Base-by-base conservation (phyloP, 2,888 invertebrate species). In the Dastarcus helophoroides region DNA sequence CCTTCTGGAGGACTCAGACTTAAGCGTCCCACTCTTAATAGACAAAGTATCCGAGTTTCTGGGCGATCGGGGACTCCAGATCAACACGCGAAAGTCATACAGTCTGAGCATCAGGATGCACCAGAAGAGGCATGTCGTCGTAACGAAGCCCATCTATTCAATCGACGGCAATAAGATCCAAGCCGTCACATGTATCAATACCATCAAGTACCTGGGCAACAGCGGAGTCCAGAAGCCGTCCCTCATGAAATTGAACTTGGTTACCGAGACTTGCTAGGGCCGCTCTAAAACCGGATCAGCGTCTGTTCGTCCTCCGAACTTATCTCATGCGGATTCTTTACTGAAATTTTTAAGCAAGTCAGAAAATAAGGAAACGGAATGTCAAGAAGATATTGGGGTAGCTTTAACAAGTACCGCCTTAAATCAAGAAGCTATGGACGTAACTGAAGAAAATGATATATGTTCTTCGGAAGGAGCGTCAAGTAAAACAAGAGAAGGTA, bases 301-400 rank as follows among this genome's bases (percentile, higher is more conserved):
- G 22, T 4, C 3, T 32, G 4, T n/a, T 21, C 2, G 14, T 32
- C 4, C 4, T 32, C 8, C 26, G 27, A 19, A 13, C 2, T 1
- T 26, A 9, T 14, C 26, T 32, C 9, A 19, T 26, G 33, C 28
- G 16, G 33, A 29, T 29, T 29, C 22, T 14, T 17, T 33, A 9
- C n/a, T 24, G 24, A 33, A 33, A 29, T 33, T 30, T 29, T 33
- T 33, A 24, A 29, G 26, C 17, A 21, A 19, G 12, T 13, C 29
- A 29, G 22, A 29, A 29, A 29, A 24, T 29, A 29, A 33, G 29
- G 29, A 29, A 22, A 8, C 15, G 15, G 26, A 26, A 15, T 29
- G 24, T 26, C 31, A n/a, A 25, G 31, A 31, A 22, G 29, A 17
- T 33, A 2, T 29, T 3, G 33, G 29, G 11, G 13, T 2, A n/a